Conservation (phyloP, 2,888 invertebrate genomes). For the Pseudoips prasinana region DNA sequence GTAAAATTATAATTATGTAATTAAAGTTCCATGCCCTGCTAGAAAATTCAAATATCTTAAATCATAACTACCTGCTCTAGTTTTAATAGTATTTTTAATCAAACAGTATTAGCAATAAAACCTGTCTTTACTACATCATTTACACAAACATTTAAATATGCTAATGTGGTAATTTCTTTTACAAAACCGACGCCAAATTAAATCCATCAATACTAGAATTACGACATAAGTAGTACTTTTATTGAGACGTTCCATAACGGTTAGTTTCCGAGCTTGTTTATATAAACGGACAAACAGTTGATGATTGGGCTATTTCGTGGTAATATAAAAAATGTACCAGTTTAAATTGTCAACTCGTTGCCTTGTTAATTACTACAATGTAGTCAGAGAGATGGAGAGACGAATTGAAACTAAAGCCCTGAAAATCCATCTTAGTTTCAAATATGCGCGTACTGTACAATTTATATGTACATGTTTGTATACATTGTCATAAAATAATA, state of each 20-base stretch:
- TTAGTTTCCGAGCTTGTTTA: constrained; percentile 25
- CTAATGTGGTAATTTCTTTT: constrained; percentile 3
- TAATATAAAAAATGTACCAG: constrained; percentile 30
- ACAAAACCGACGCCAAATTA: constrained; percentile 13
- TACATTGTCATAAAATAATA: too few relatives aligned
- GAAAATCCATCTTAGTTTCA: too few relatives aligned
- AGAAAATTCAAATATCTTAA: not conserved
- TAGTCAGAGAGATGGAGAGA: constrained; percentile 19
- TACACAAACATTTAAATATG: constrained; percentile 17
- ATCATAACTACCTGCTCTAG: not conserved
- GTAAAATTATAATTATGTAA: not conserved
- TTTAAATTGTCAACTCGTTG: constrained; percentile 35
- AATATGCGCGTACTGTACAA: too few relatives aligned
- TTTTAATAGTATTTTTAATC: too few relatives aligned
- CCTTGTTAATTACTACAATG: constrained; percentile 28
- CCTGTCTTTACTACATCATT: constrained; percentile 14
- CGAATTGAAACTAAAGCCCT: constrained; percentile 6
- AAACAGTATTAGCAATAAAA: constrained; percentile 12
- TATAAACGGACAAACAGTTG: constrained; percentile 24
- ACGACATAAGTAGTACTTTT: constrained; percentile 23
- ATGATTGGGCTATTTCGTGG: constrained; percentile 29
- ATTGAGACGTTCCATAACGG: constrained; percentile 34
- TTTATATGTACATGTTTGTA: too few relatives aligned
- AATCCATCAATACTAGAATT: constrained; percentile 12
- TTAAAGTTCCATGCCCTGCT: not conserved